These are phyloP conservation scores for Xenentodon cancila DNA, from an alignment of 2,797 vertebrate species.

Conservation along the genomic window DNA sequence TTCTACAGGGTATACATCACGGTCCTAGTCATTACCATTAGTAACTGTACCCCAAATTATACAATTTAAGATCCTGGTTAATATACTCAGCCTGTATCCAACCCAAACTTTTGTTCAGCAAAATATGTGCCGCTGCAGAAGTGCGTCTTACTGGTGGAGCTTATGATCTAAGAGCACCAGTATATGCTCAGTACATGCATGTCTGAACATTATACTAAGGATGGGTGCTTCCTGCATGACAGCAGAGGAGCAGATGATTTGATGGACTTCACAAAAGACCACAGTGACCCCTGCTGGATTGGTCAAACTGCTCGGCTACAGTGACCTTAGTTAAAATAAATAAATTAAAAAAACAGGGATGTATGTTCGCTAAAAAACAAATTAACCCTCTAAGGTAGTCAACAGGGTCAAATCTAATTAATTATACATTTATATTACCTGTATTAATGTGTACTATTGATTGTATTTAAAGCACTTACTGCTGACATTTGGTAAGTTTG, in stretches of 20 bases:
- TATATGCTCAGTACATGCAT: not conserved
- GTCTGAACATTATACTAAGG: constrained; percentile 16
- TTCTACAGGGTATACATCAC: not conserved
- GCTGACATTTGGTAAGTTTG: constrained; percentile 38
- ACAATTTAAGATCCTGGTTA: constrained; percentile 22
- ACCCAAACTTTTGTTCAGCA: constrained; percentile 8
- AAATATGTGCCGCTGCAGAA: not conserved
- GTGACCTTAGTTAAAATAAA: constrained; percentile 18
- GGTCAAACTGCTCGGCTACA: constrained; percentile 54
- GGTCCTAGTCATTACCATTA: constrained; percentile 10
- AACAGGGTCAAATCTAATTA: constrained; percentile 39
- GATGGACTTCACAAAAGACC: constrained; percentile 66
- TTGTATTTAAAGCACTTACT: constrained; percentile 37
- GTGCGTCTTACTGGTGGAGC: not conserved
- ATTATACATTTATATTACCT: constrained; percentile 31
- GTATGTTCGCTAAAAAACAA: constrained; percentile 30
- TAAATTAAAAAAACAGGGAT: not conserved
- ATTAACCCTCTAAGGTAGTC: constrained; percentile 27
- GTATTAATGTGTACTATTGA: constrained; percentile 52
- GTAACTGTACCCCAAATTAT: constrained; percentile 7
- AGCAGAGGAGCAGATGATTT: constrained; percentile 19
- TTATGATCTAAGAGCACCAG: not conserved
- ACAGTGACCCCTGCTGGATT: constrained; percentile 84
- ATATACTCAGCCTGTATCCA: constrained; percentile 11
- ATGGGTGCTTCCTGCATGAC: constrained; percentile 16